Base-by-base conservation (phyloP, 2,113 vertebrate genomes). In the Emydocephalus ijimae region DNA sequence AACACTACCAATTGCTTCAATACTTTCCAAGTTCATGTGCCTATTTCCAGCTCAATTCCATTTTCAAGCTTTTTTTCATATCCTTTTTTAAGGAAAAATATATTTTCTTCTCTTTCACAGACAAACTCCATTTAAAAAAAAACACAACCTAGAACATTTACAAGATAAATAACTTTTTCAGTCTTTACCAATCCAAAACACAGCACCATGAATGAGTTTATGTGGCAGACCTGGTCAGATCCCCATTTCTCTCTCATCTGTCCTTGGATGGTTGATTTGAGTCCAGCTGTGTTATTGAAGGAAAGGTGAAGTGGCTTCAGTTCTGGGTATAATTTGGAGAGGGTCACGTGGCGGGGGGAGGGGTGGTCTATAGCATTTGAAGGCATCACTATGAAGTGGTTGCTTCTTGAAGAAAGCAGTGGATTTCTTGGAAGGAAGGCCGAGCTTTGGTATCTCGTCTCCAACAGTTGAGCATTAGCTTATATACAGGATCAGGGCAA, bases 401-500 rank as follows among this genome's bases (percentile, higher is more conserved):
- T 90, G 95, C 97, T 94, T 98, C 98, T 86, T 97, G 98, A 92
- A 99, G 98, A 23, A 97, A 97, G 92, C 95, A 92, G 92, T 99
- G 98, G 90, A 99, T 98, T 81, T 99, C 98, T 95, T 99, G 98
- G 96, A 99, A 99, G n/a, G 98, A 98, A 8, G 98, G 99, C 18
- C 99, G 98, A 52, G 98, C 98, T 96, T 99, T 99, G 93, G 99
- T 98, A n/a, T 99, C 99, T 95, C 99, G 98, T 96, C 97, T 98
- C 99, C 99, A 99, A 97, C 99, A 99, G 96, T 98, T 98, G 92
- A 99, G 98, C 99, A 99, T 99, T 95, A 99, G 97, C 95, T 97
- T 98, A 97, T 99, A 99, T 94, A 99, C 96, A 61, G 96, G 94
- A 29, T 99, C 98, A 0, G 99, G 98, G 94, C 99, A 99, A 61